phyloP scores from a whole-genome alignment of 1,140 invertebrate genomes.

The Hormaphis cornu region DNA sequence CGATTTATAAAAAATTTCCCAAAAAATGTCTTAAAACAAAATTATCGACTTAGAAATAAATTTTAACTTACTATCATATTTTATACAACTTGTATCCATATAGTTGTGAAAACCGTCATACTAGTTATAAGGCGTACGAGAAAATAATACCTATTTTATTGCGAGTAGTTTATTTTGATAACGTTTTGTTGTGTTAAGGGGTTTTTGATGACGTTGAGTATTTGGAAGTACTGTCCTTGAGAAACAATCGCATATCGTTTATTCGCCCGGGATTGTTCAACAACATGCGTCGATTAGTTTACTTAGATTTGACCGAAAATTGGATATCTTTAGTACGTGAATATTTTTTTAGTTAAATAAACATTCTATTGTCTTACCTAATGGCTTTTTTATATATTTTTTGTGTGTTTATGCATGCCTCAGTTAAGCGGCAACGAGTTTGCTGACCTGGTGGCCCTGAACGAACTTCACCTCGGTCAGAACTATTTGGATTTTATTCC shows the following conservation, averaged over 20 bases:
- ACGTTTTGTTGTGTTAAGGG: constrained; percentile 27
- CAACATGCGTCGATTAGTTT: constrained; percentile 46
- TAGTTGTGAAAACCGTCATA: too few species aligned
- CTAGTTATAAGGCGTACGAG: too few species aligned
- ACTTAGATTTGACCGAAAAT: constrained; percentile 51
- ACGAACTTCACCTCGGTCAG: constrained; percentile 51
- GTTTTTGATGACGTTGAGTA: constrained; percentile 48
- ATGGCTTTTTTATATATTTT: not conserved
- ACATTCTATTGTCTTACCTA: not conserved
- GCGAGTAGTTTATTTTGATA: too few species aligned
- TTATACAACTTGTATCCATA: too few species aligned
- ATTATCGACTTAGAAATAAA: too few species aligned
- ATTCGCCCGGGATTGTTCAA: constrained; percentile 50
- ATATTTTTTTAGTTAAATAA: not conserved
- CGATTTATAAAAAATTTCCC: too few species aligned
- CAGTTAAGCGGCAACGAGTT: constrained; percentile 47
- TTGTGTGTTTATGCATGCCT: constrained; percentile 1
- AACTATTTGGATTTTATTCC: constrained; percentile 49
- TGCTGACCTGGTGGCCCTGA: constrained; percentile 44
- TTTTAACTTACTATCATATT: too few species aligned
- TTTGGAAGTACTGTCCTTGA: constrained; percentile 43
- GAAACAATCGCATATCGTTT: constrained; percentile 48
- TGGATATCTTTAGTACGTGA: constrained; percentile 43
- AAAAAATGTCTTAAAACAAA: too few species aligned
- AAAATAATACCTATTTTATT: too few species aligned